Conservation (phyloP, 2,888 invertebrate genomes). For the Nebria brevicollis region DNA sequence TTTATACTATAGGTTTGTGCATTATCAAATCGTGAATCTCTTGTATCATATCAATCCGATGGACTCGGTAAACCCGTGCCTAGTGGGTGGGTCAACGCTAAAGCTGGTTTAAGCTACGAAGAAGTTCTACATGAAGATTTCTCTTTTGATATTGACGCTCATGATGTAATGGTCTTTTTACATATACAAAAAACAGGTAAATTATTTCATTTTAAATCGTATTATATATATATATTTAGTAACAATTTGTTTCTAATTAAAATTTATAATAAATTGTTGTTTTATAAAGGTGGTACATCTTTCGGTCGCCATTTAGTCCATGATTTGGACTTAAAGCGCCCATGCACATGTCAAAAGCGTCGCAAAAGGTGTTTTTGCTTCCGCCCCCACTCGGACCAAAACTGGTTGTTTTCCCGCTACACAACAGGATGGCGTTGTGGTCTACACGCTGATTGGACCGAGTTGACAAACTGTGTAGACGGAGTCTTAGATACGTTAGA, state of each 20-base stretch:
- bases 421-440: slow-evolving; percentile 99
- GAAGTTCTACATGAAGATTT: slow-evolving; percentile 88
- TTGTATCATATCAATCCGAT: slow-evolving; percentile 63
- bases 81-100: slow-evolving; percentile 63
- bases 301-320: slow-evolving; percentile 97
- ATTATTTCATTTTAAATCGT: slow-evolving; percentile 35
- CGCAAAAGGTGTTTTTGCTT: slow-evolving; percentile 92
- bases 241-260: too few relatives aligned
- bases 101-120: slow-evolving; percentile 82
- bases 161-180: slow-evolving; percentile 97
- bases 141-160: slow-evolving; percentile 88
- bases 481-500: slow-evolving; percentile 91
- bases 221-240: neutral
- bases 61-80: slow-evolving; percentile 61
- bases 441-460: slow-evolving; percentile 98
- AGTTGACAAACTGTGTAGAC: slow-evolving; percentile 92
- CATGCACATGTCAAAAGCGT: slow-evolving; percentile 91
- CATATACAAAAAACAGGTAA: slow-evolving; percentile 97
- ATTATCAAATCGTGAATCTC: slow-evolving; percentile 70
- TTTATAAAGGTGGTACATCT: slow-evolving; percentile 81
- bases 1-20: slow-evolving; percentile 75
- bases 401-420: slow-evolving; percentile 97
- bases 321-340: slow-evolving; percentile 91
- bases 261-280: slow-evolving; percentile 22
- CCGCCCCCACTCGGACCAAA: slow-evolving; percentile 90